Percentiles rank a stretch among this genome's conserved stretches.
phyloP scores from a whole-genome alignment of 1,140 invertebrate genomes.

The Arctopsyche grandis region DNA sequence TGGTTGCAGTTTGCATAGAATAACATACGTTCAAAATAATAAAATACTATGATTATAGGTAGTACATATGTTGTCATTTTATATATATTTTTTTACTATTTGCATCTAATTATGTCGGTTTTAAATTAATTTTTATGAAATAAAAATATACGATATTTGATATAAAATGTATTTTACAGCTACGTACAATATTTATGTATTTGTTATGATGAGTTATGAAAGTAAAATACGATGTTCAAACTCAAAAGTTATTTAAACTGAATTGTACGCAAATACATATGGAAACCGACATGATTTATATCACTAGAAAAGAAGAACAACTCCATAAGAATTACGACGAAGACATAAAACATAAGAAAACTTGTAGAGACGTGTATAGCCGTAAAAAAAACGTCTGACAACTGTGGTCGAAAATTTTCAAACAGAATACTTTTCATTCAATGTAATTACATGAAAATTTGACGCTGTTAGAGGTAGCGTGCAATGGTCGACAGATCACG shows the following conservation, averaged over 20 bases:
- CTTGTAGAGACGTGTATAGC: neutral
- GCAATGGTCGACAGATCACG: neutral
- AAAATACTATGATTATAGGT: too few species aligned
- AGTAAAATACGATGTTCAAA: constrained; percentile 12
- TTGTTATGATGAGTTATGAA: constrained; percentile 5
- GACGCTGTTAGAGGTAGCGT: neutral
- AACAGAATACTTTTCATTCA: neutral
- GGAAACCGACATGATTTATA: constrained; percentile 6
- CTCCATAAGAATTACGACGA: constrained; percentile 22
- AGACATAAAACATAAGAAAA: neutral
- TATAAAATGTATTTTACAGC: too few species aligned
- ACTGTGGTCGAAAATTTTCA: neutral
- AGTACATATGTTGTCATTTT: too few species aligned
- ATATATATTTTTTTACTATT: too few species aligned
- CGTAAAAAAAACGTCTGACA: constrained; percentile 1
- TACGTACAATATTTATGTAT: neutral
- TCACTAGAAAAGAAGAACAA: constrained; percentile 19
- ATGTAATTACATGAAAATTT: too few species aligned
- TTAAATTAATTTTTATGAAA: too few species aligned
- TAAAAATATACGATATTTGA: too few species aligned
- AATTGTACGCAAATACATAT: constrained; percentile 22
- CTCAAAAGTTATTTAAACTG: constrained; percentile 14
- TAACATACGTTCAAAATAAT: too few species aligned
- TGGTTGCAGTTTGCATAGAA: too few species aligned
- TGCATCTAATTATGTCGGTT: too few species aligned